Evolutionary conservation across 2,797 vertebrate genomes (phyloP).

Genomic region (Nyctibius grandis): DNA sequence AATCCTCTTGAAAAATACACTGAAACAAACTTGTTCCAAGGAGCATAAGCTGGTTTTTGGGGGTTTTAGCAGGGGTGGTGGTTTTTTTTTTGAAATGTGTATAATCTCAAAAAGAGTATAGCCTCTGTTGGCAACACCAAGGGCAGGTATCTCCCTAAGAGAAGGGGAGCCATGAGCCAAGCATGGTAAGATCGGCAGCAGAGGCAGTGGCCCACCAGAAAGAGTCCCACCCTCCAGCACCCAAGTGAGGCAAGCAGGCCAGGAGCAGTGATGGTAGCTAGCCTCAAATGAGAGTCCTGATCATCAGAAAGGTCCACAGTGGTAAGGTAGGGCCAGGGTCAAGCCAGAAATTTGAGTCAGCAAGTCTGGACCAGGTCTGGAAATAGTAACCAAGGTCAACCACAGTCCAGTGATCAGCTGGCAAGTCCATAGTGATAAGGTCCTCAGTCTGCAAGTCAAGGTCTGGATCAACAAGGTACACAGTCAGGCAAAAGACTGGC

Average conservation of each 20-base stretch:
- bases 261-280: too few relatives aligned
- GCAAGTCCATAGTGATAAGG: not conserved
- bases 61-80: rapidly evolving
- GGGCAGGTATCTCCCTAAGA: not conserved
- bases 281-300: not conserved
- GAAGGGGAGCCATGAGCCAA: not conserved
- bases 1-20: not conserved
- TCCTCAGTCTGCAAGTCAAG: not conserved
- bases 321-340: not conserved
- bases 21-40: not conserved
- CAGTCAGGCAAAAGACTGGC: not conserved
- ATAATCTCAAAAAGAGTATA: not conserved
- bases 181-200: rapidly evolving
- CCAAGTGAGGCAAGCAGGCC: rapidly evolving
- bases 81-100: not conserved
- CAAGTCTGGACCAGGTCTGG: not conserved
- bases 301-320: not conserved
- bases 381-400: not conserved
- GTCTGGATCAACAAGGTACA: not conserved
- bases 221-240: not conserved
- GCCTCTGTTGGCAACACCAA: not conserved
- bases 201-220: not conserved
- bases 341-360: not conserved
- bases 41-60: not conserved
- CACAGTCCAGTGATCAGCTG: not conserved